Conservation (phyloP, 2,888 invertebrate species). For the Aleiodes testaceus region DNA sequence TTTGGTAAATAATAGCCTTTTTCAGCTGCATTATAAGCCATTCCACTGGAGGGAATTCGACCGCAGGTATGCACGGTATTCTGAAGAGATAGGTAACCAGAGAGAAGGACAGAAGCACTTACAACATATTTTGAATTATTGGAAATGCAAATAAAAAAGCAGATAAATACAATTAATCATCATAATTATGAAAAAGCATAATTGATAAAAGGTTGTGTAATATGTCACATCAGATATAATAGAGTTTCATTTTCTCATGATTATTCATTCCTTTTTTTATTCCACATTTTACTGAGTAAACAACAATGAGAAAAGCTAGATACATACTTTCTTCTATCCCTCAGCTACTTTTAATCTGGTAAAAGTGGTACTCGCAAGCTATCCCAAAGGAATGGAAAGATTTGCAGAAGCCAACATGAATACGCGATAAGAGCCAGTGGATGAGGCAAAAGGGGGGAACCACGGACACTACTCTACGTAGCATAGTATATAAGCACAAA, state of each 20-base stretch:
- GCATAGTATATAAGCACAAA: conserved; percentile 59
- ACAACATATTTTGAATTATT: not conserved
- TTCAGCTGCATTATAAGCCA: conserved; percentile 53
- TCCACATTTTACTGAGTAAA: conserved; percentile 23
- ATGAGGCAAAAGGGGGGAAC: conserved; percentile 54
- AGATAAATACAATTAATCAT: too few relatives aligned
- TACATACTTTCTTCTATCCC: conserved; percentile 1
- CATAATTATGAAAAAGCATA: too few relatives aligned
- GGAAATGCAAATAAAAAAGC: conserved; percentile 23
- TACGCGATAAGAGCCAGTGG: conserved; percentile 47
- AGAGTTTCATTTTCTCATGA: conserved; percentile 37
- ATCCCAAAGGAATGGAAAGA: conserved; percentile 46
- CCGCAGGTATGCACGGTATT: conserved; percentile 58
- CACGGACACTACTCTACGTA: conserved; percentile 39
- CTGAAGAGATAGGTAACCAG: conserved; percentile 22
- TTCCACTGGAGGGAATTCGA: conserved; percentile 42
- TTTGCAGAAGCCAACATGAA: conserved; percentile 52
- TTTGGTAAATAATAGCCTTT: conserved; percentile 58
- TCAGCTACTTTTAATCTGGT: not conserved
- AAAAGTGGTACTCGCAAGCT: conserved; percentile 14
- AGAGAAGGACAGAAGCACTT: not conserved
- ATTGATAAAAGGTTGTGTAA: too few relatives aligned
- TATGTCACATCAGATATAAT: too few relatives aligned
- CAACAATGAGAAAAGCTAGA: conserved; percentile 9
- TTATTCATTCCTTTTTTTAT: conserved; percentile 34